These are phyloP conservation scores for Dicyrtomina minuta DNA, from an alignment of 2,888 invertebrate species.

Conservation along the genomic window DNA sequence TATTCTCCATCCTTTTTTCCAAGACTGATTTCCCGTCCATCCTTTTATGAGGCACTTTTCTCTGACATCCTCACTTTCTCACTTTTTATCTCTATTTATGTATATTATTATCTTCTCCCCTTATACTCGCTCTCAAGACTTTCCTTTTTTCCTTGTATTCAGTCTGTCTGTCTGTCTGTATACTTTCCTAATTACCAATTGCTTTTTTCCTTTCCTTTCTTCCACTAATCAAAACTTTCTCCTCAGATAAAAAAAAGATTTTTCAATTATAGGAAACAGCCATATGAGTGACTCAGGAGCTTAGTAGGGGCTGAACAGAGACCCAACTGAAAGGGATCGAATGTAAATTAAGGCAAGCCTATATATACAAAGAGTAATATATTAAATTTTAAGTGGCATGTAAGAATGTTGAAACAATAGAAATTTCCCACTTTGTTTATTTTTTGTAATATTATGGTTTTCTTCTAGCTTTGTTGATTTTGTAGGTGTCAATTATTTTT, in stretches of 20 bases:
- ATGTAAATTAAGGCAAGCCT: no score
- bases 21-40: background rate
- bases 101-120: no score
- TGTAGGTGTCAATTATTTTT: no score
- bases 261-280: no score
- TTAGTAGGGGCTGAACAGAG: background rate
- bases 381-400: no score
- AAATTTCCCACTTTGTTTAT: no score
- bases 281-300: no score
- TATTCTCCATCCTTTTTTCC: background rate
- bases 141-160: background rate
- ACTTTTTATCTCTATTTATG: background rate
- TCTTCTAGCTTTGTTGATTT: no score
- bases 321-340: background rate
- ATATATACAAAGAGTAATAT: no score
- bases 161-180: background rate
- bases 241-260: no score
- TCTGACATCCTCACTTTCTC: constrained; percentile 5
- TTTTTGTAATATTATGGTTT: no score
- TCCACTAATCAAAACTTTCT: background rate
- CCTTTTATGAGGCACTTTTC: background rate
- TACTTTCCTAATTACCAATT: background rate
- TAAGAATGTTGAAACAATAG: no score
- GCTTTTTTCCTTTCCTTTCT: background rate
- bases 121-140: background rate